Evolutionary conservation across 2,888 invertebrate species (phyloP), one percentile per base, ranked within the genome.

Genomic region (Euplagia quadripunctaria): DNA sequence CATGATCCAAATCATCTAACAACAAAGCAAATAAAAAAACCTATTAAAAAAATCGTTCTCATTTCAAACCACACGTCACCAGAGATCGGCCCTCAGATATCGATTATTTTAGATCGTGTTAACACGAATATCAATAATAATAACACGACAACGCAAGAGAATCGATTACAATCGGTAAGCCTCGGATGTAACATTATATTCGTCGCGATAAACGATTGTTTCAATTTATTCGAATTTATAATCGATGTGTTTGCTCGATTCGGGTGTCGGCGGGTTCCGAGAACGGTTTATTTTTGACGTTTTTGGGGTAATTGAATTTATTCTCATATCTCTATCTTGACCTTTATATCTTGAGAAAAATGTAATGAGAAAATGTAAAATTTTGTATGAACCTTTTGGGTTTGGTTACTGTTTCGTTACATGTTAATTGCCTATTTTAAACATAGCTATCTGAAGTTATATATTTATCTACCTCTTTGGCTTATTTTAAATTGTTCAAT

Each of bases 151-250:
- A 81, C 81, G 84, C 82, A 81, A 83, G 86, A 77, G 87, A 85
- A 86, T 86, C 86, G 90, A 90, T 90, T 84, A 87, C 87, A 85
- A 89, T 88, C 88, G 83, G 78, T 76, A 76, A 80, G 76, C 77
- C 79, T 76, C 69, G 83, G 76, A 84, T 86, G 90, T 87, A 88
- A 89, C 87, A 86, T 88, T 87, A 89, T 86, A 88, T 86, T 85
- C 83, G 84, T 82, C 85, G 85, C 85, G 86, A 87, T 87, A 83
- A 85, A 79, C 86, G 82, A 86, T 85, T 87, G 85, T 83, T 85
- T 87, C 86, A 83, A 86, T 85, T 85, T 85, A 84, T 86, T 86
- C 83, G 79, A 82, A 80, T 82, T 84, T 84, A 85, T 86, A 86
- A 86, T 84, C 85, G 86, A 83, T 81, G 79, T 71, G 72, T 71